Evolutionary conservation across 2,797 vertebrate species (phyloP).

Genomic region (Aquila chrysaetos): DNA sequence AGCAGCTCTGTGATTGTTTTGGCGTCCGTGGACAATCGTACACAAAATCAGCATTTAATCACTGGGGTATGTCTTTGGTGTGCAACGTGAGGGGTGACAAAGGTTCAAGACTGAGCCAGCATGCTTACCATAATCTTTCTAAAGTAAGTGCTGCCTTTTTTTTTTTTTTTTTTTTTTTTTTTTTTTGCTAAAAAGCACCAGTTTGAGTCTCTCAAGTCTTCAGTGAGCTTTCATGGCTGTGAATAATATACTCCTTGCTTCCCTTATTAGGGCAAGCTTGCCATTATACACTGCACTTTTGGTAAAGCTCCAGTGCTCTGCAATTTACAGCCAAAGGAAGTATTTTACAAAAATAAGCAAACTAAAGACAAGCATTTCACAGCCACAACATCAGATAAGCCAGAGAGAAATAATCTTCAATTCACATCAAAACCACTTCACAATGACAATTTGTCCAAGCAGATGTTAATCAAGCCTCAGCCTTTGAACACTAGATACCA

Average conservation of each 20-base stretch:
- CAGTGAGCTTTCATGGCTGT: conserved; percentile 75
- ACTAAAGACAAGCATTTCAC: conserved; percentile 84
- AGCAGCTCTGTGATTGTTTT: conserved; percentile 98
- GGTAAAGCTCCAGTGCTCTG: conserved; percentile 77
- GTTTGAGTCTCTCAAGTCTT: conserved; percentile 81
- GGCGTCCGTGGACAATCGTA: conserved; percentile 96
- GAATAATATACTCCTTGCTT: conserved; percentile 81
- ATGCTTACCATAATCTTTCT: conserved; percentile 90
- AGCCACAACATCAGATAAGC: conserved; percentile 83
- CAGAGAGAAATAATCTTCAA: conserved; percentile 81
- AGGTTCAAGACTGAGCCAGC: conserved; percentile 88
- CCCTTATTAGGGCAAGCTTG: conserved; percentile 84
- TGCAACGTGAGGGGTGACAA: conserved; percentile 90
- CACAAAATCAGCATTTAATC: conserved; percentile 97
- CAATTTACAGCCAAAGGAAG: conserved; percentile 81
- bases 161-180: conserved; percentile 1
- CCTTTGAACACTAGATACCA: conserved; percentile 84
- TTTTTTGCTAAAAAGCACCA: conserved; percentile 64
- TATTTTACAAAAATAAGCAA: conserved; percentile 82
- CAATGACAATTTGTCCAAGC: conserved; percentile 87
- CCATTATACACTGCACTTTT: conserved; percentile 80
- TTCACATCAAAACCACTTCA: conserved; percentile 87
- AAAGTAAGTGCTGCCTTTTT: conserved; percentile 82
- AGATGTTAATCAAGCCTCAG: conserved; percentile 88
- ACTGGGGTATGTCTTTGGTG: conserved; percentile 90